Evolutionary conservation across 2,888 invertebrate species (phyloP).

Genomic region (Coenonympha glycerion): DNA sequence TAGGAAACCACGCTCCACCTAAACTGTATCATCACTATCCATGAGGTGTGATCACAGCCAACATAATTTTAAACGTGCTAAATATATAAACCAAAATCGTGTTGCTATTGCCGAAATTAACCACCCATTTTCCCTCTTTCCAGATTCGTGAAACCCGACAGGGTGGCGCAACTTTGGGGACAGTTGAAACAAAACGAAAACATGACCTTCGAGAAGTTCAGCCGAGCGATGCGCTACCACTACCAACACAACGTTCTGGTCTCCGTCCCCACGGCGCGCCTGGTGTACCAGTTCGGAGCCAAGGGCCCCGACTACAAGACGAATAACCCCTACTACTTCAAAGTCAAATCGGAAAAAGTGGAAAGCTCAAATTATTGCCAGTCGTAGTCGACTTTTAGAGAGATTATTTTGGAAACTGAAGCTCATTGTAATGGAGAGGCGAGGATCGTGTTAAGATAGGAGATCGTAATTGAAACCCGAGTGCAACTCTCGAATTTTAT

Average conservation of each 20-base stretch:
- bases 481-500: slow-evolving; percentile 26
- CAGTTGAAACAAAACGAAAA: slow-evolving; percentile 87
- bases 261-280: slow-evolving; percentile 83
- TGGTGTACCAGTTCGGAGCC: slow-evolving; percentile 88
- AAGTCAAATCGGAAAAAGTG: slow-evolving; percentile 59
- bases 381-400: slow-evolving; percentile 46
- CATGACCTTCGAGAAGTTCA: slow-evolving; percentile 96
- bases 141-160: slow-evolving; percentile 89
- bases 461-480: slow-evolving; percentile 27
- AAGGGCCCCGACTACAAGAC: slow-evolving; percentile 87
- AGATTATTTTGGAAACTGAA: slow-evolving; percentile 28
- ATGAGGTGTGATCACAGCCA: no score
- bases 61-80: no score
- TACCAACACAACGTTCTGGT: slow-evolving; percentile 84
- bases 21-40: no score
- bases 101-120: no score
- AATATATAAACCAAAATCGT: no score
- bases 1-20: no score
- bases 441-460: slow-evolving; percentile 28
- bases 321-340: slow-evolving; percentile 74
- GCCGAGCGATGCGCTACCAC: slow-evolving; percentile 92
- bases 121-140: slow-evolving; percentile 31
- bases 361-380: slow-evolving; percentile 47
- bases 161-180: slow-evolving; percentile 92
- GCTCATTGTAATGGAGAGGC: slow-evolving; percentile 33